Evolutionary conservation across 2,888 invertebrate species (phyloP).

Genomic region (Neoaliturus tenellus): DNA sequence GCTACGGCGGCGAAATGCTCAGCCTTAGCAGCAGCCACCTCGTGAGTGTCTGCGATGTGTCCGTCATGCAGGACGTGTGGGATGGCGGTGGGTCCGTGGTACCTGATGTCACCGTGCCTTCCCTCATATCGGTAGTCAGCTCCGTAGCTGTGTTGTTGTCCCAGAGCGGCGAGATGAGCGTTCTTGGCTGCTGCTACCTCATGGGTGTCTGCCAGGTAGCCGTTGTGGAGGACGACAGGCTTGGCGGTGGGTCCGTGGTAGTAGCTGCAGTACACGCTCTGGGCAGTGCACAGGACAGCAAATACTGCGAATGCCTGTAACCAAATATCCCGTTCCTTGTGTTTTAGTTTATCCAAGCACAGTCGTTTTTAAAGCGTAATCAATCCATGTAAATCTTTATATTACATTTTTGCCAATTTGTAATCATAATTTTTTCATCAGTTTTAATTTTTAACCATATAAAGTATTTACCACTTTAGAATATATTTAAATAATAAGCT

Average conservation of each 20-base stretch:
- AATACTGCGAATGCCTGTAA: not conserved
- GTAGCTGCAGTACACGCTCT: slow-evolving; percentile 21
- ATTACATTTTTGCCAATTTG: too few relatives aligned
- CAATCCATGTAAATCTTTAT: too few relatives aligned
- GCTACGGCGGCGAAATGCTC: slow-evolving; percentile 31
- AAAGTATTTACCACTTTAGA: too few relatives aligned
- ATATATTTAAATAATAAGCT: too few relatives aligned
- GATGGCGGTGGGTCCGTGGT: slow-evolving; percentile 36
- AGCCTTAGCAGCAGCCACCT: slow-evolving; percentile 32
- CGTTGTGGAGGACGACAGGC: slow-evolving; percentile 39
- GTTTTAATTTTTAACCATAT: too few relatives aligned
- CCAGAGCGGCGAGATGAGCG: slow-evolving; percentile 39
- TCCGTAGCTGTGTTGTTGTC: not conserved
- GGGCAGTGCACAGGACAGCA: not conserved
- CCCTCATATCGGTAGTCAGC: not conserved
- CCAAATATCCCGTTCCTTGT: too few relatives aligned
- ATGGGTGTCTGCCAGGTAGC: slow-evolving; percentile 42
- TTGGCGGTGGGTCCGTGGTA: slow-evolving; percentile 27
- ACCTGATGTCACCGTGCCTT: slow-evolving; percentile 17
- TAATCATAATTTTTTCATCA: too few relatives aligned
- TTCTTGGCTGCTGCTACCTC: slow-evolving; percentile 48
- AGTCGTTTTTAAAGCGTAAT: too few relatives aligned
- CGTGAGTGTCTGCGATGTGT: slow-evolving; percentile 25
- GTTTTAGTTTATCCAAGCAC: too few relatives aligned
- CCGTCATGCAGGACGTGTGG: slow-evolving; percentile 4